Evolutionary conservation across 2,113 vertebrate species (phyloP), one percentile per base, ranked within the genome.

Genomic region (Triplophysa dalaica): DNA sequence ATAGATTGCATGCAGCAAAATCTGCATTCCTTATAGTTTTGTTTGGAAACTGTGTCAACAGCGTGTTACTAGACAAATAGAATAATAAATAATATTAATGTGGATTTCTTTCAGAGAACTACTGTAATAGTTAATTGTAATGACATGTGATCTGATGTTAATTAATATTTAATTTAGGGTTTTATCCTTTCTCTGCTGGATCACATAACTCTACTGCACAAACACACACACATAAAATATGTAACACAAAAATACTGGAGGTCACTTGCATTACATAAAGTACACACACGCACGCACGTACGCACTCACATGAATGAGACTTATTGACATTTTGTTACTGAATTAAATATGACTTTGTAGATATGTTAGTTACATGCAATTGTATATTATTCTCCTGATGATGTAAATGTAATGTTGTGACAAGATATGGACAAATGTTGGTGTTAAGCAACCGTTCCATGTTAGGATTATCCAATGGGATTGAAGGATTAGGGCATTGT

Each of bases 401-500:
- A 58, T 21, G 7, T 58, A 16, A 21, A 58, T 21, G 19, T 9
- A 58, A n/a, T 17, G 54, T 58, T 21, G 54, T 58, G 54, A n/a
- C 9, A n/a, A 58, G 61, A 80, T 24, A 0, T 61, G 22, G 45
- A 21, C 67, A 66, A 66, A 61, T 65, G 56, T n/a, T 63, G 26
- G 4, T 86, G 83, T 90, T 81, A 90, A 90, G 84, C 84, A 86
- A 75, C 6, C 77, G 17, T 87, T 84, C 86, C 86, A 88, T 81
- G 83, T 83, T 77, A 75, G 89, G 92, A 92, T 93, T 93, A 91
- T 58, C 64, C 70, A 81, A 81, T 84, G 85, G 90, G 91, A 93
- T 93, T 92, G 92, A 91, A 89, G 88, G 92, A 92, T 93, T 93
- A 91, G 33, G 64, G 81, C 81, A 82, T 82, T 90, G 87, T 65